phyloP scores from a whole-genome alignment of 2,797 vertebrate genomes.

The Simalia tracyae region DNA sequence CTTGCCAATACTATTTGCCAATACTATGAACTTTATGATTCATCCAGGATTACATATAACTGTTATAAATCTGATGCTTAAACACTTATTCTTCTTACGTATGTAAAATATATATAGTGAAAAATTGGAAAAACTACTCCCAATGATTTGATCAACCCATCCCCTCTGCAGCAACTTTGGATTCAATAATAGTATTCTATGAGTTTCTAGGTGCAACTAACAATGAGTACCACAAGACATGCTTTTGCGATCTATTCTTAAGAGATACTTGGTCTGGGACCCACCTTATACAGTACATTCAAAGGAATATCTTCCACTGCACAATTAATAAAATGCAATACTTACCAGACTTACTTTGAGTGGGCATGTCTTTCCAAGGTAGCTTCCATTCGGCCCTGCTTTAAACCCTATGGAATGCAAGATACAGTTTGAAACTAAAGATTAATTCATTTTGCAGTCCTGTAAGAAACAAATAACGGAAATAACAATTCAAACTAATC shows the following conservation, averaged over 20 bases:
- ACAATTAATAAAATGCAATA: background rate
- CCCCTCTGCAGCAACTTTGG: background rate
- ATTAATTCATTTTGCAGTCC: background rate
- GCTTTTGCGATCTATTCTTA: background rate
- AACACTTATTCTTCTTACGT: background rate
- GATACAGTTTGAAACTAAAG: background rate
- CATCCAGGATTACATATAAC: background rate
- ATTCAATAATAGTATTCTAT: background rate
- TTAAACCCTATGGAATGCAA: conserved; percentile 65
- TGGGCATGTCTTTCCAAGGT: conserved; percentile 43
- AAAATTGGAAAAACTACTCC: background rate
- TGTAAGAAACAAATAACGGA: background rate
- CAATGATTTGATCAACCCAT: background rate
- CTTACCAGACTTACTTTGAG: conserved; percentile 59
- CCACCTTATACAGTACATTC: background rate
- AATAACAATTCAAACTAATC: background rate
- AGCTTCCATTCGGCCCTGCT: conserved; percentile 69
- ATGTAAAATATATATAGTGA: background rate
- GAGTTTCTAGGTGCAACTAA: background rate
- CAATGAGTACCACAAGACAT: background rate
- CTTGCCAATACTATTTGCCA: background rate
- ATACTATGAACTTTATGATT: background rate
- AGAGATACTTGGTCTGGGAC: background rate
- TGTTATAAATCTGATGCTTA: background rate
- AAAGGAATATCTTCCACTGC: conserved; percentile 7